Conservation (phyloP, 2,113 vertebrate species). For the Gasterosteus nipponicus region DNA sequence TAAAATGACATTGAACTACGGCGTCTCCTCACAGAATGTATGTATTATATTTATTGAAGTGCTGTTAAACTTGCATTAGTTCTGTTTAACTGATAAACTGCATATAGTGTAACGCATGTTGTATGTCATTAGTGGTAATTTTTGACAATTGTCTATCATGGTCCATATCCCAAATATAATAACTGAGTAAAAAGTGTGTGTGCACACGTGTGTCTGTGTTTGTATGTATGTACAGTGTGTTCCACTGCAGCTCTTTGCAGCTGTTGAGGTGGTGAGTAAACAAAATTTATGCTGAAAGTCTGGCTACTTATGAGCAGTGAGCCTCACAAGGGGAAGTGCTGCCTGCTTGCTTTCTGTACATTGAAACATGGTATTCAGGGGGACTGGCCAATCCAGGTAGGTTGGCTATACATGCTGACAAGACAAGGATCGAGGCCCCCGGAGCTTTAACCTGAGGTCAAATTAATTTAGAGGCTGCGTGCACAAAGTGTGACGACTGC, state of each 20-base stretch:
- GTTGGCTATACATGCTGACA: constrained; percentile 21
- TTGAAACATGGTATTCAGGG: constrained; percentile 33
- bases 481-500: constrained; percentile 49
- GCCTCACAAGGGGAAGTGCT: constrained; percentile 43
- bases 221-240: constrained; percentile 14
- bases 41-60: not conserved
- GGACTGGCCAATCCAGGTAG: not conserved
- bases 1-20: not conserved
- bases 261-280: constrained; percentile 78
- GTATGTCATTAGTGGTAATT: not conserved
- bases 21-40: not conserved
- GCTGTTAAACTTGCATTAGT: not conserved
- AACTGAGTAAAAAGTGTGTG: not conserved
- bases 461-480: constrained; percentile 64
- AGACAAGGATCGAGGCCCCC: constrained; percentile 32
- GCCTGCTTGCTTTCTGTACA: constrained; percentile 29
- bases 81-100: not conserved
- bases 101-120: not conserved
- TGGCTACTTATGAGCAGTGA: constrained; percentile 51
- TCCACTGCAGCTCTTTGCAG: constrained; percentile 60
- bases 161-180: constrained; percentile 24
- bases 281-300: constrained; percentile 67
- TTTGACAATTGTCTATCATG: not conserved
- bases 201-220: not conserved
- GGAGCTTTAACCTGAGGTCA: constrained; percentile 52